phyloP scores from a whole-genome alignment of 2,888 invertebrate genomes.

The Agrotis segetum region DNA sequence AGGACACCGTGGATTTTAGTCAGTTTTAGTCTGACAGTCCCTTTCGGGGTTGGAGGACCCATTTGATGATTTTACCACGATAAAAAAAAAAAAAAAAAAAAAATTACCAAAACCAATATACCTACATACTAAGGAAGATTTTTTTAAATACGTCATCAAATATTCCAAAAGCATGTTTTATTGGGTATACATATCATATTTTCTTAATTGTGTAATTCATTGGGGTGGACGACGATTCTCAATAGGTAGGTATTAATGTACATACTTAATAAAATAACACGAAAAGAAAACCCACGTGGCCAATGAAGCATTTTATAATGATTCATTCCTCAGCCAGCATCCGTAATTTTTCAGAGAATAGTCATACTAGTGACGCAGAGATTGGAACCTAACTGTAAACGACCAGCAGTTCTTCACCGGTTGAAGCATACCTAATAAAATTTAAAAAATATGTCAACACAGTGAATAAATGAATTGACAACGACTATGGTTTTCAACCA shows the following conservation, averaged over 20 bases:
- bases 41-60: too few species aligned
- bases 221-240: too few species aligned
- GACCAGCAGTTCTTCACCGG: conserved; percentile 23
- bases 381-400: conserved; percentile 51
- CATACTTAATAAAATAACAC: neutral
- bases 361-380: conserved; percentile 37
- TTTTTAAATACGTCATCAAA: neutral
- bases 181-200: too few species aligned
- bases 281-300: conserved; percentile 8
- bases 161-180: neutral
- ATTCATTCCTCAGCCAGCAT: conserved; percentile 26
- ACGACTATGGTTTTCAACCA: neutral
- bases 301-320: conserved; percentile 22
- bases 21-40: too few species aligned
- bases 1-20: too few species aligned
- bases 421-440: conserved; percentile 16
- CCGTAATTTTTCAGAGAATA: conserved; percentile 20
- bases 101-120: too few species aligned
- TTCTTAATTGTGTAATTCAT: too few species aligned
- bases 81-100: too few species aligned
- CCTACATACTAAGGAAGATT: too few species aligned
- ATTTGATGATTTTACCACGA: too few species aligned
- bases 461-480: conserved; percentile 36
- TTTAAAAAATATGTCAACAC: conserved; percentile 31
- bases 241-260: too few species aligned